phyloP scores from a whole-genome alignment of 2,113 vertebrate species.

The Clupea harengus region DNA sequence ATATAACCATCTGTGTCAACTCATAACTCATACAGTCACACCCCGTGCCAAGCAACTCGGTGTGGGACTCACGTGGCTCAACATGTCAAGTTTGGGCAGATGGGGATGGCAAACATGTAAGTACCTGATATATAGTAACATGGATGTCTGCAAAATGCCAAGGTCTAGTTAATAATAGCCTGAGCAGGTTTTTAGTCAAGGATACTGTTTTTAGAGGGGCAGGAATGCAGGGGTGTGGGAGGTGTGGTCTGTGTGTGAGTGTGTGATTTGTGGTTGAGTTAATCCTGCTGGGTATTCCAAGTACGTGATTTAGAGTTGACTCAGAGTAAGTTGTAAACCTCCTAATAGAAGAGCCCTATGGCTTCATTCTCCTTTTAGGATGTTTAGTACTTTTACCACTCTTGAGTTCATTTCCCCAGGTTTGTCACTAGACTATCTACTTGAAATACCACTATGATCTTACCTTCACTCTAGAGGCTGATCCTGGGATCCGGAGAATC shows the following conservation, averaged over 20 bases:
- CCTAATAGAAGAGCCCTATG: too few species aligned
- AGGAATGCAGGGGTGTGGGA: neutral
- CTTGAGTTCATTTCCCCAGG: too few species aligned
- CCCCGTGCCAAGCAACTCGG: neutral
- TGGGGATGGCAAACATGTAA: neutral
- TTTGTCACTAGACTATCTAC: too few species aligned
- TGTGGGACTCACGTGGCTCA: neutral
- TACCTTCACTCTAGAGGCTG: conserved; percentile 94
- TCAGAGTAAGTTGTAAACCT: too few species aligned
- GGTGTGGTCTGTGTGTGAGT: conserved; percentile 14
- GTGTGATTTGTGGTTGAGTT: conserved; percentile 11
- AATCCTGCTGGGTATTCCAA: neutral
- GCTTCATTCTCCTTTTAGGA: too few species aligned
- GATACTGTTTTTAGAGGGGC: neutral
- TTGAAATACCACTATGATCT: neutral
- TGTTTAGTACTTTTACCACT: too few species aligned
- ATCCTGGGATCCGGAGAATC: conserved; percentile 91
- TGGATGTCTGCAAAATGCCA: neutral
- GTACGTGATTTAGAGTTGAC: too few species aligned
- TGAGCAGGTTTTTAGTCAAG: neutral
- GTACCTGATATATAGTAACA: neutral
- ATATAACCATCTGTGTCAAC: neutral
- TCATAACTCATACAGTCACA: neutral
- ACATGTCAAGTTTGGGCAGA: neutral
- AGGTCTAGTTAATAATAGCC: conserved; percentile 5